Evolutionary conservation across 2,888 invertebrate genomes (phyloP), one percentile per base, ranked within the genome.

Genomic region (Drosophila austrosaltans): DNA sequence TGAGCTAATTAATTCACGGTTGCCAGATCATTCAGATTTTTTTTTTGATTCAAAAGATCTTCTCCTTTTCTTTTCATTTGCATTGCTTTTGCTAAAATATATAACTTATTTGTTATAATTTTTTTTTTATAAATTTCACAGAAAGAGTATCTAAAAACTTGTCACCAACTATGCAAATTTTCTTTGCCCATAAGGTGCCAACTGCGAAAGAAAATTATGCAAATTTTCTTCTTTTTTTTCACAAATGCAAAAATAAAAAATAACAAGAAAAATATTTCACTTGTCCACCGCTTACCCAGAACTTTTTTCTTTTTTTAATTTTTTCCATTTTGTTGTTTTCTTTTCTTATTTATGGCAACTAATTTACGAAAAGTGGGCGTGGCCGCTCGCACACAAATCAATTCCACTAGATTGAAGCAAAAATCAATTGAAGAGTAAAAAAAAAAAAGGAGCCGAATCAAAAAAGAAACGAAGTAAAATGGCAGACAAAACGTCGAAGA

Each of bases 381-480:
- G 81, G 87, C 87, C 61, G 67, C 63, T 73, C 74, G 71, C 61
- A 70, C 73, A 82, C 87, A 87, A 87, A 83, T 89, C 90, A 84
- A 89, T 89, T 84, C 81, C 84, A 88, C 71, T 83, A 83, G 87
- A 89, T 83, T 83, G 89, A 83, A 89, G 84, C 84, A 71, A 79
- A 63, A 83, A 83, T 83, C 83, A 83, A 89, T 83, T 88, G 89
- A 73, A 72, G 78, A 66, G 66, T 70, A 53, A 32, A 59, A 48
- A 63, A 69, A 28, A 28, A 28, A 28, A 59, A 16, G 16, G 39
- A 63, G 69, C 66, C 36, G 48, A 75, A 58, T 40, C 53, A 65
- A 48, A 6, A 44, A 54, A 60, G 60, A 40, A 56, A 65, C 53
- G 20, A 32, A 40, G 22, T 8, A 63, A 63, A 48, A 48, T 48